These are phyloP conservation scores for Opisthocomus hoazin DNA, from an alignment of 2,113 vertebrate species.

Conservation along the genomic window DNA sequence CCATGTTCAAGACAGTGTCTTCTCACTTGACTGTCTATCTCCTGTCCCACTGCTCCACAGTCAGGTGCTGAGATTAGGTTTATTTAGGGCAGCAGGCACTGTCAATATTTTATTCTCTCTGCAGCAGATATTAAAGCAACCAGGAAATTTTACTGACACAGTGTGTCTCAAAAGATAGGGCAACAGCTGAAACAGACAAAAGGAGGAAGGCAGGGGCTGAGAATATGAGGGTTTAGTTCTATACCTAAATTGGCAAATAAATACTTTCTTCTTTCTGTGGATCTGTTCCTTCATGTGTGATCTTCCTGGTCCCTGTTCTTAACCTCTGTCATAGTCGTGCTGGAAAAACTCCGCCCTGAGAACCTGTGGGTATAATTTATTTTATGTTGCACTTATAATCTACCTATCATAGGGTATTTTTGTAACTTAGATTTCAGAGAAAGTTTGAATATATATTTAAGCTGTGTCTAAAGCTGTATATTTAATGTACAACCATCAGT, in stretches of 20 bases:
- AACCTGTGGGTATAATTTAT: not conserved
- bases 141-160: not conserved
- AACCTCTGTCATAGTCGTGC: not conserved
- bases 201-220: not conserved
- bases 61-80: not conserved
- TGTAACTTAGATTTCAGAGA: not conserved
- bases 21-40: not conserved
- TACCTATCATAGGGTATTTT: not conserved
- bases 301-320: not conserved
- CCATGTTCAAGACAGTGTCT: not conserved
- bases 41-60: not conserved
- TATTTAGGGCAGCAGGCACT: not conserved
- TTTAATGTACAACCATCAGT: slow-evolving; percentile 29
- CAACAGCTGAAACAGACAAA: not conserved
- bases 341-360: not conserved
- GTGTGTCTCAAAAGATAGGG: not conserved
- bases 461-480: slow-evolving; percentile 29
- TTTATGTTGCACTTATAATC: not conserved
- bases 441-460: not conserved
- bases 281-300: not conserved
- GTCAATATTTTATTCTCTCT: not conserved
- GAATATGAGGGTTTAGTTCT: not conserved
- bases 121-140: not conserved
- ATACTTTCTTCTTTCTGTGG: not conserved
- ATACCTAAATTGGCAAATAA: not conserved